phyloP scores from a whole-genome alignment of 2,113 vertebrate species.

The Leptobrachium ailaonicum region DNA sequence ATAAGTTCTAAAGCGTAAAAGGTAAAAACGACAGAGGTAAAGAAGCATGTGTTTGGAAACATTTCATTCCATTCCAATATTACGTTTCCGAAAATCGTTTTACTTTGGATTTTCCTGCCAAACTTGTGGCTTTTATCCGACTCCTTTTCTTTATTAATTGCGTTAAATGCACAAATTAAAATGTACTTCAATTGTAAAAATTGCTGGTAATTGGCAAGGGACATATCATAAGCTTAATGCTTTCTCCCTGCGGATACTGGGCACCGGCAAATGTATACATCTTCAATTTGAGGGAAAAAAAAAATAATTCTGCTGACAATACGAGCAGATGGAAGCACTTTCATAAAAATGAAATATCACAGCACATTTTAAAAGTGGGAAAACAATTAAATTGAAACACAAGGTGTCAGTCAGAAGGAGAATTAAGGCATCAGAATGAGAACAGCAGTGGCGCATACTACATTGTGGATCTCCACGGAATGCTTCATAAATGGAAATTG shows the following conservation, averaged over 20 bases:
- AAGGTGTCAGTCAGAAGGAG: constrained; percentile 36
- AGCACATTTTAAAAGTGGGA: constrained; percentile 8
- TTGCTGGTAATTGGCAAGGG: constrained; percentile 36
- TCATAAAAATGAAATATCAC: constrained; percentile 43
- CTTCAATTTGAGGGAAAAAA: background rate
- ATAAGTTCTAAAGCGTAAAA: too few species aligned
- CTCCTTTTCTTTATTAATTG: constrained; percentile 12
- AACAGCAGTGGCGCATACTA: constrained; percentile 12
- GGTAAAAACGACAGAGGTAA: background rate
- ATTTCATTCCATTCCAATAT: background rate
- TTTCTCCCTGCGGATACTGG: constrained; percentile 22
- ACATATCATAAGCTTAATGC: constrained; percentile 14
- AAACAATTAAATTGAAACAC: constrained; percentile 37
- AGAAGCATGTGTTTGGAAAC: background rate
- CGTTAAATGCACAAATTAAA: constrained; percentile 16
- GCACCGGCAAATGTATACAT: background rate
- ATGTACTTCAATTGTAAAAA: constrained; percentile 28
- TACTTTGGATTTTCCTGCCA: background rate
- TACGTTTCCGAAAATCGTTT: background rate
- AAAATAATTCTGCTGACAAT: constrained; percentile 33
- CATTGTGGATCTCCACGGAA: constrained; percentile 23
- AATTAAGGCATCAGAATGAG: constrained; percentile 31
- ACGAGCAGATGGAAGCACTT: constrained; percentile 34
- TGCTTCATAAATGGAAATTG: constrained; percentile 8
- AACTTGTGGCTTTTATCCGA: background rate